Evolutionary conservation across 37 sponge, comb jelly and placozoan genomes (phyloP).

Genomic region (Mnemiopsis leidyi): DNA sequence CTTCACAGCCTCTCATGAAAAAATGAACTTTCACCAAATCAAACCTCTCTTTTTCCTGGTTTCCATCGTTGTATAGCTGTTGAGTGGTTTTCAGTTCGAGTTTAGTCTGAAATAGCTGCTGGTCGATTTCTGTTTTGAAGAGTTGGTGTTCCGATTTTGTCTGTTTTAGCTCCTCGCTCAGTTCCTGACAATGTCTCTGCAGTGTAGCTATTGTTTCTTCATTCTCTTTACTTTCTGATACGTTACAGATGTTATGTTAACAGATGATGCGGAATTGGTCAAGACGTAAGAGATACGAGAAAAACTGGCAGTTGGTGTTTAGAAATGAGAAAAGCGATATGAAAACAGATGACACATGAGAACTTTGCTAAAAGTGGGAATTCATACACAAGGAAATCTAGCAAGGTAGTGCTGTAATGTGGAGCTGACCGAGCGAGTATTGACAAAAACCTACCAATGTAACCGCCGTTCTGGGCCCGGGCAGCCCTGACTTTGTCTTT

Average conservation of each 20-base stretch:
- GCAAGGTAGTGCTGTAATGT: too few relatives aligned
- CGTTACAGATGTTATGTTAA: too few relatives aligned
- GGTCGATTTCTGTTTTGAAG: not conserved
- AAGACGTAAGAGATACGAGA: too few relatives aligned
- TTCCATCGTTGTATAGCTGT: not conserved
- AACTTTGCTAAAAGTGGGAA: too few relatives aligned
- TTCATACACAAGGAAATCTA: too few relatives aligned
- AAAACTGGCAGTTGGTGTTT: too few relatives aligned
- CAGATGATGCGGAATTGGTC: too few relatives aligned
- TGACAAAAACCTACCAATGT: not conserved
- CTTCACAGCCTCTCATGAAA: too few relatives aligned
- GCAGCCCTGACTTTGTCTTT: not conserved
- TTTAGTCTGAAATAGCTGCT: not conserved
- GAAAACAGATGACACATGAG: too few relatives aligned
- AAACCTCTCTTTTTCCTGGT: not conserved
- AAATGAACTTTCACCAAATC: too few relatives aligned
- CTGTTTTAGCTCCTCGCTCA: not conserved
- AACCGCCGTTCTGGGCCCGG: not conserved
- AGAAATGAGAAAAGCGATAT: too few relatives aligned
- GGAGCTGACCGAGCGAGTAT: too few relatives aligned
- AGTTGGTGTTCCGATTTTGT: not conserved
- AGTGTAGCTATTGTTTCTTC: not conserved
- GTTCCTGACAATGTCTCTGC: not conserved
- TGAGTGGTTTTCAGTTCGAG: conserved; percentile 12
- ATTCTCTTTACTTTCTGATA: not conserved